Percentiles rank a stretch among this genome's conserved stretches.
Evolutionary conservation across 2,888 invertebrate species (phyloP).

Genomic region (Lochmaea capreae): DNA sequence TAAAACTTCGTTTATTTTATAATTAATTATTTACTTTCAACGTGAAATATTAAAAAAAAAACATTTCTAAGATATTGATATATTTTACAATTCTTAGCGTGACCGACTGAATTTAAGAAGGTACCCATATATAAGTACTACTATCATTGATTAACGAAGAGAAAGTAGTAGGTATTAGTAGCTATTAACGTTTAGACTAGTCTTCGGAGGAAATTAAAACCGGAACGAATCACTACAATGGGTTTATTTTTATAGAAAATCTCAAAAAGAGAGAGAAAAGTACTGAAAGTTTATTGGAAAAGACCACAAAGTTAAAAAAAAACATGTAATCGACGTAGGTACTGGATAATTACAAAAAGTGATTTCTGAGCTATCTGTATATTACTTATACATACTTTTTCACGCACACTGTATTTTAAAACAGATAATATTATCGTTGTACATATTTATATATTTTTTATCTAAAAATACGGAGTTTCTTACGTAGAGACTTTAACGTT

Average conservation of each 20-base stretch:
- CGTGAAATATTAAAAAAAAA: too few relatives aligned
- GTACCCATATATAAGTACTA: not conserved
- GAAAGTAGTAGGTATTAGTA: not conserved
- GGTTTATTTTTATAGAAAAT: not conserved
- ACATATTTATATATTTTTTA: too few relatives aligned
- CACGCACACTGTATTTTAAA: too few relatives aligned
- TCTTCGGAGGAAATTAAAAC: not conserved
- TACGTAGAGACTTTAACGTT: too few relatives aligned
- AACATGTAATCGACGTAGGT: too few relatives aligned
- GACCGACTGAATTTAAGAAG: not conserved
- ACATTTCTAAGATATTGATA: not conserved
- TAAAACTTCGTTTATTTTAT: not conserved
- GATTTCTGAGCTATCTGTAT: too few relatives aligned
- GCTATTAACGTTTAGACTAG: not conserved
- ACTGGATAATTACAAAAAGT: too few relatives aligned
- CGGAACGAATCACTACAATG: not conserved
- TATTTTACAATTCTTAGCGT: not conserved
- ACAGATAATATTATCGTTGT: too few relatives aligned
- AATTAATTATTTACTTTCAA: not conserved
- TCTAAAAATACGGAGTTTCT: too few relatives aligned
- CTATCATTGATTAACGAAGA: not conserved
- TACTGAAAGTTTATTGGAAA: not conserved
- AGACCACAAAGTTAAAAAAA: not conserved
- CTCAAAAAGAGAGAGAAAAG: not conserved
- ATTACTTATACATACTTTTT: too few relatives aligned